A percentile compares a stretch with the other conserved stretches of the same genome.
Conservation (phyloP, 2,797 vertebrate genomes). For the Sebastes minor region DNA sequence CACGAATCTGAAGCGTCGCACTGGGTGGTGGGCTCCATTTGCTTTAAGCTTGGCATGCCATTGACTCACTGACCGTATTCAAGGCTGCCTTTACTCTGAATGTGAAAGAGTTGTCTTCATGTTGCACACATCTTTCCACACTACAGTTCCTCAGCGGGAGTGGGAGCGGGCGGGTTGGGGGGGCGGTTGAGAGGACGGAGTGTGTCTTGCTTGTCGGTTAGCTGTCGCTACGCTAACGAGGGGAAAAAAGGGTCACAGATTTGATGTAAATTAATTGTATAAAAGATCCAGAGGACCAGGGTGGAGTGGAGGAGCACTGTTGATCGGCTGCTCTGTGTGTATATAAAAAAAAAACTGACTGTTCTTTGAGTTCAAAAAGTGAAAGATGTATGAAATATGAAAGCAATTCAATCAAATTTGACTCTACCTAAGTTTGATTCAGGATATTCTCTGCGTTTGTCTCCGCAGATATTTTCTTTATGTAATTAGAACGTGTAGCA, state of each 20-base stretch:
- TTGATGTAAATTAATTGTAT: constrained; percentile 88
- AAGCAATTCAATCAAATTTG: constrained; percentile 97
- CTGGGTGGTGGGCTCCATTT: constrained; percentile 89
- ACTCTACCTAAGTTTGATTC: constrained; percentile 88
- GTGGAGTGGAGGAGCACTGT: constrained; percentile 88
- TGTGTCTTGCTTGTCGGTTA: constrained; percentile 50
- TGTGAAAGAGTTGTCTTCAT: constrained; percentile 99
- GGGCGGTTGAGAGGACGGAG: not conserved
- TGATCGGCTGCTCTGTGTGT: constrained; percentile 96
- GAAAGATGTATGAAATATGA: constrained; percentile 92
- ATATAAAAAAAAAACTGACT: constrained; percentile 87
- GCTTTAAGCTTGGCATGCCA: constrained; percentile 99
- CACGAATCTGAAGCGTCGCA: constrained; percentile 88
- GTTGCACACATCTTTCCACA: constrained; percentile 85
- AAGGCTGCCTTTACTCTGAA: constrained; percentile 98
- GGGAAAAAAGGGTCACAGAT: constrained; percentile 73
- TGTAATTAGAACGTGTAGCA: constrained; percentile 98
- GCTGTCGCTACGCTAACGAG: constrained; percentile 40
- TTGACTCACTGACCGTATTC: constrained; percentile 94
- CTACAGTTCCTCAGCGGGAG: constrained; percentile 56
- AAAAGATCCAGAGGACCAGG: constrained; percentile 82
- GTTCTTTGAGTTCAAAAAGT: constrained; percentile 82
- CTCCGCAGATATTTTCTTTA: constrained; percentile 98
- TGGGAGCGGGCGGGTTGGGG: not conserved
- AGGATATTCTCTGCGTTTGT: constrained; percentile 98